Evolutionary conservation across 2,113 vertebrate genomes (phyloP), one percentile per base, ranked within the genome.

Genomic region (Notothenia coriiceps): DNA sequence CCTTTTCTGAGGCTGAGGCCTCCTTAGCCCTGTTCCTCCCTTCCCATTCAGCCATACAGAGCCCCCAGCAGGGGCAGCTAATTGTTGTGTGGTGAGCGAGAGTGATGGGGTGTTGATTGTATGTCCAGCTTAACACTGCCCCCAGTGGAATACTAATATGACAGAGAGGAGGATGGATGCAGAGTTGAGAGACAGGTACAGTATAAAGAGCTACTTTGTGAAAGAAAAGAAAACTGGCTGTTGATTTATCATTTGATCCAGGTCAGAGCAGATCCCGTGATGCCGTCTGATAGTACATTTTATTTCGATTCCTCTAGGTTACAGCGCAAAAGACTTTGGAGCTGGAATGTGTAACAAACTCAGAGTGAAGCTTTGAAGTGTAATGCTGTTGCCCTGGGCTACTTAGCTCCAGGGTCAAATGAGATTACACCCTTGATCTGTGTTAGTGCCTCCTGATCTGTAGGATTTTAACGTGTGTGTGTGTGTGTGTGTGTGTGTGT

Each of bases 341-440:
- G 78, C 84, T 83, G 67, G 79, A 88, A 85, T 82, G 87, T 91
- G 86, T 86, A 82, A 84, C 79, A 84, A 87, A 86, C 80, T 83
- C 55, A 20, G 82, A 80, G 54, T 85, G 74, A 83, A 82, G 82
- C 91, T 91, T 92, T 91, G 91, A 94, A 91, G 85, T 88, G 71
- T 81, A 79, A 87, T 84, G 55, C 87, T 82, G 87, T 90, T 89
- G 82, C 88, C 78, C 77, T 70, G 82, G 86, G 90, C 89, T 87
- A 83, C 91, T 91, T 88, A 92, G 84, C 84, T 85, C 43, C 73
- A 74, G 91, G 89, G 90, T 89, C 82, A 80, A 87, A 85, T 88
- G 77, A 89, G 86, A 91, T 93, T 92, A 91, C 88, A 90, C 89
- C 83, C 89, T 87, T 92, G 90, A 92, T 90, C 89, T 88, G 74